Conservation (phyloP, 2,797 vertebrate species). For the Melanotaenia nigrans region DNA sequence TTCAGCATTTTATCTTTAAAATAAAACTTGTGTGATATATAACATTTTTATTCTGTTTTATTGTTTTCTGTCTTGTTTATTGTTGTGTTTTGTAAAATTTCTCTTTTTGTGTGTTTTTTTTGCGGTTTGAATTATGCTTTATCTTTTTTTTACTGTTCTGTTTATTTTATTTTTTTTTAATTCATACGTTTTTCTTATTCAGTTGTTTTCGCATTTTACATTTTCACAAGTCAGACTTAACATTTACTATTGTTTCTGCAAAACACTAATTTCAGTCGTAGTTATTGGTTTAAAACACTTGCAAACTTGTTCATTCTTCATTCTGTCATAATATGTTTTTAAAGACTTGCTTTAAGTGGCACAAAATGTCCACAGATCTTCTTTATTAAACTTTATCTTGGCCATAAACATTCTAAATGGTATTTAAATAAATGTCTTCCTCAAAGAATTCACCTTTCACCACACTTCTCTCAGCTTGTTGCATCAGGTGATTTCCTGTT, state of each 20-base stretch:
- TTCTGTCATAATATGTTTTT: neutral
- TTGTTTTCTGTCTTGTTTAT: neutral
- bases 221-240: neutral
- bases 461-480: slow-evolving; percentile 32
- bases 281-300: neutral
- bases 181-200: neutral
- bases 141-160: neutral
- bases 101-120: neutral
- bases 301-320: neutral
- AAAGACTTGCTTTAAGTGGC: neutral
- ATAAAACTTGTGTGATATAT: neutral
- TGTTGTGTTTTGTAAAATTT: neutral
- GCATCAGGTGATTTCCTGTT: slow-evolving; percentile 60
- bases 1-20: neutral
- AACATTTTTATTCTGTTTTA: neutral
- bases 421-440: slow-evolving; percentile 27
- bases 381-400: neutral
- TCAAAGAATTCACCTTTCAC: slow-evolving; percentile 21
- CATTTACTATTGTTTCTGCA: neutral
- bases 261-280: neutral
- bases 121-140: neutral
- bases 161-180: too few relatives aligned
- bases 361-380: neutral
- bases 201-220: too few relatives aligned
- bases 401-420: neutral